Evolutionary conservation across 2,113 vertebrate species (phyloP).

Genomic region (Solea senegalensis): DNA sequence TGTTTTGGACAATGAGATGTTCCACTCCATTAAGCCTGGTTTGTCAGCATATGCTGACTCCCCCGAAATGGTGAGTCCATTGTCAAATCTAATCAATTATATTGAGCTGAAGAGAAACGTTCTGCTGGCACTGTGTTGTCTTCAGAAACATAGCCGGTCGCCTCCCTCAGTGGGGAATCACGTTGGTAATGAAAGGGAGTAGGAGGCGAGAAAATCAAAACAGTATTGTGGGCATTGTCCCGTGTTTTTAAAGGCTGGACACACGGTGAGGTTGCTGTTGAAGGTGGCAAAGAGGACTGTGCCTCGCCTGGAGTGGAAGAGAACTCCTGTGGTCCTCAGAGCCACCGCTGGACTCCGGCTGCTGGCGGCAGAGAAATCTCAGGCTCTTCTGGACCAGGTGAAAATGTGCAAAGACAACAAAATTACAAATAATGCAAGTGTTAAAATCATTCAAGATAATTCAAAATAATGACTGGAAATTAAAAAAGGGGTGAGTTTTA

Average conservation of each 20-base stretch:
- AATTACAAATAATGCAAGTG: too few relatives aligned
- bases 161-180: not conserved
- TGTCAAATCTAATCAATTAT: conserved; percentile 38
- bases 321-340: conserved; percentile 90
- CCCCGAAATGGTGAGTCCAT: conserved; percentile 87
- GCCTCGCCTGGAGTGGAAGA: conserved; percentile 88
- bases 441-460: not conserved
- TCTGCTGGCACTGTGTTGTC: conserved; percentile 3
- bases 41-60: conserved; percentile 92
- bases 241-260: conserved; percentile 81
- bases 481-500: not conserved
- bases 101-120: conserved; percentile 25
- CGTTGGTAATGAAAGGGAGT: conserved; percentile 33
- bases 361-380: conserved; percentile 87
- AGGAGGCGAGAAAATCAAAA: conserved; percentile 22
- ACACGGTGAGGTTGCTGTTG: conserved; percentile 85
- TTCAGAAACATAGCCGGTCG: conserved; percentile 13
- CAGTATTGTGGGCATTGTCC: not conserved
- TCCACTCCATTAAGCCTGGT: conserved; percentile 93
- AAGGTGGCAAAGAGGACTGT: conserved; percentile 88
- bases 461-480: too few relatives aligned
- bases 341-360: conserved; percentile 94
- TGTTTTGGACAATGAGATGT: conserved; percentile 92
- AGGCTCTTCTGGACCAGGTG: conserved; percentile 89
- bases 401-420: not conserved